Conservation (phyloP, 53 echinoderm and acorn worm genomes). For the Hippasteria phrygiana region DNA sequence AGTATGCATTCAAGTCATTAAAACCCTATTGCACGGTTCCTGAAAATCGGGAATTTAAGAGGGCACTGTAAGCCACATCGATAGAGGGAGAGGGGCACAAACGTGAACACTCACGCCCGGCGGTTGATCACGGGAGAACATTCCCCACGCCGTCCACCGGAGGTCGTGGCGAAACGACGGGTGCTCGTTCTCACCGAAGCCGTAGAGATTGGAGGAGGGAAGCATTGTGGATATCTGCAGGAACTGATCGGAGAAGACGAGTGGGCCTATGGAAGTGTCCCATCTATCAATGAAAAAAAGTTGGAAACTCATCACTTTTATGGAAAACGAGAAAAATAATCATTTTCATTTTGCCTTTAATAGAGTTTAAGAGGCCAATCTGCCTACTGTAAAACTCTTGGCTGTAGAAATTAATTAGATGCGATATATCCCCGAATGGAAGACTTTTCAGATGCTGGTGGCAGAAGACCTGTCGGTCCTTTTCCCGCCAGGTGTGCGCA, state of each 20-base stretch:
- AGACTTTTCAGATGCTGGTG: too few species aligned
- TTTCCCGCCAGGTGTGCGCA: too few species aligned
- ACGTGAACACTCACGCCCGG: conserved; percentile 79
- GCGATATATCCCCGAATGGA: too few species aligned
- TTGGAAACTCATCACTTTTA: not conserved
- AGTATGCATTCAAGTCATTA: too few species aligned
- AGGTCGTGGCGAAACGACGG: conserved; percentile 84
- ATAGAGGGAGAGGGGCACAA: not conserved
- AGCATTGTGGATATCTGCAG: conserved; percentile 83
- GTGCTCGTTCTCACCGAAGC: conserved; percentile 96
- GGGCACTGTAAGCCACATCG: too few species aligned
- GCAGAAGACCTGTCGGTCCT: too few species aligned
- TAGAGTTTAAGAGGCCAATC: too few species aligned
- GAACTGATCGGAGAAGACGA: conserved; percentile 94
- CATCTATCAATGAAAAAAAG: conserved; percentile 63
- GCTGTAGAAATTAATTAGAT: too few species aligned
- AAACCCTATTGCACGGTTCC: too few species aligned
- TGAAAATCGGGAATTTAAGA: too few species aligned
- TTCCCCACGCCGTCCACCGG: conserved; percentile 92
- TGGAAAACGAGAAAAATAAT: not conserved
- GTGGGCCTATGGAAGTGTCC: conserved; percentile 87
- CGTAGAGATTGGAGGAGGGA: conserved; percentile 86
- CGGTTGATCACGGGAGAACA: conserved; percentile 88
- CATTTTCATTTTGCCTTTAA: too few species aligned
- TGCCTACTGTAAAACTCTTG: too few species aligned